Conservation (phyloP, 2,797 vertebrate species). For the Pristis pectinata region DNA sequence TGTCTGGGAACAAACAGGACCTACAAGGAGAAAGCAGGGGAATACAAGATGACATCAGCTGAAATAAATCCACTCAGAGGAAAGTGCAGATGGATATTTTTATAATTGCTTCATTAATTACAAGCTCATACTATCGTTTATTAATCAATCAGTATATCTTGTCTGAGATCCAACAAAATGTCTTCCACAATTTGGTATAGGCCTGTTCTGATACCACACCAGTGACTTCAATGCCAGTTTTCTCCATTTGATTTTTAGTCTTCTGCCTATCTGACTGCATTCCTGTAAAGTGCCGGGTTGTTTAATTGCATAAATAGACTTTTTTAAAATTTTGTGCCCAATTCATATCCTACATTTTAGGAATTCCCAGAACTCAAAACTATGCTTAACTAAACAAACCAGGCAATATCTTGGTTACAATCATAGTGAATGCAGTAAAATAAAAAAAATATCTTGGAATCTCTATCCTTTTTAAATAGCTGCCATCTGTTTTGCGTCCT, state of each 20-base stretch:
- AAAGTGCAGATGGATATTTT: background rate
- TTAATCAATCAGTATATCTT: background rate
- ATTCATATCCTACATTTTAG: background rate
- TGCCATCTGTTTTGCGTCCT: too few relatives aligned
- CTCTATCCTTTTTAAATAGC: background rate
- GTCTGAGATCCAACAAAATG: too few relatives aligned
- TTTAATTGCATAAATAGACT: too few relatives aligned
- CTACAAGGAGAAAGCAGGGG: constrained; percentile 55
- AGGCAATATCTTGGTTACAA: background rate
- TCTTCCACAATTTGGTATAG: too few relatives aligned
- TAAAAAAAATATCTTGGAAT: background rate
- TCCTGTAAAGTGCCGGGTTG: too few relatives aligned
- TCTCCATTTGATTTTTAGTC: too few relatives aligned
- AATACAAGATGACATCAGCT: background rate
- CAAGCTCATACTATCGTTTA: background rate
- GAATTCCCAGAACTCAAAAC: background rate
- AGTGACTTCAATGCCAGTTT: too few relatives aligned
- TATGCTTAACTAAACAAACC: too few relatives aligned
- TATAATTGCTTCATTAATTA: background rate
- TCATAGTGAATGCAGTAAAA: background rate
- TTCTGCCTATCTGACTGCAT: too few relatives aligned
- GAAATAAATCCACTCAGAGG: background rate
- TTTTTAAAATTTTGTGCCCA: background rate
- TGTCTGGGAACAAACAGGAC: constrained; percentile 85
- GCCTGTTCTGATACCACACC: too few relatives aligned